A percentile compares a stretch with the other conserved stretches of the same genome.
These are phyloP conservation scores for Synergus umbraculus DNA, from an alignment of 2,888 invertebrate species.

Conservation along the genomic window DNA sequence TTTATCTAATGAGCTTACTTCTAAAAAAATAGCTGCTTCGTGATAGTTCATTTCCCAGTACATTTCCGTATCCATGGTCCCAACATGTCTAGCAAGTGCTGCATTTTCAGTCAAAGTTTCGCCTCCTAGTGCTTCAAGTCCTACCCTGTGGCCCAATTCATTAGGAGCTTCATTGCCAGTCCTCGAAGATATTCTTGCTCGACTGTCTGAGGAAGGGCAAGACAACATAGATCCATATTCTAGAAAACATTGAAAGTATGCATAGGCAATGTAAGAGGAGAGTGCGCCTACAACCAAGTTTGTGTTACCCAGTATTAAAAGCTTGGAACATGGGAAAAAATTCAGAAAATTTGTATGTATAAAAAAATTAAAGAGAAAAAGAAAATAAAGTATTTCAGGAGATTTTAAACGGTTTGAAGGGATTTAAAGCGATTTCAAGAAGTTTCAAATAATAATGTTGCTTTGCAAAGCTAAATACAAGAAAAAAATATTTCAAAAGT, in stretches of 20 bases:
- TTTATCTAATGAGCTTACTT: conserved; percentile 78
- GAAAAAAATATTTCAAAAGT: neutral
- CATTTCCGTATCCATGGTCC: conserved; percentile 70
- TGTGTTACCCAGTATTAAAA: conserved; percentile 26
- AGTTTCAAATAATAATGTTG: too few species aligned
- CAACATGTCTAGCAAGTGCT: conserved; percentile 65
- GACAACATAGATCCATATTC: conserved; percentile 77
- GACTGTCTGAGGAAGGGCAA: conserved; percentile 72
- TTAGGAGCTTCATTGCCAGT: conserved; percentile 62
- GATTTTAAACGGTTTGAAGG: too few species aligned
- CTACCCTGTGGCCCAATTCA: conserved; percentile 64
- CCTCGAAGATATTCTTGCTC: conserved; percentile 62
- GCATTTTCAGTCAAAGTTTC: conserved; percentile 68
- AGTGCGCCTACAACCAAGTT: conserved; percentile 56
- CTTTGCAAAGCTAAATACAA: neutral
- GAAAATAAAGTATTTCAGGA: too few species aligned
- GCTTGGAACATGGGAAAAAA: conserved; percentile 45
- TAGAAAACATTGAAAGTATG: conserved; percentile 69
- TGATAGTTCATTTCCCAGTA: conserved; percentile 95
- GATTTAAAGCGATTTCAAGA: too few species aligned
- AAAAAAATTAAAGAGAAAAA: neutral
- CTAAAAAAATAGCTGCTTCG: conserved; percentile 92
- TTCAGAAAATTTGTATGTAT: neutral
- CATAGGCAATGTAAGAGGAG: conserved; percentile 53
- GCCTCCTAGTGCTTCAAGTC: conserved; percentile 56